A percentile compares a stretch with the other conserved stretches of the same genome.
These are phyloP conservation scores for Heterocephalus glaber DNA, from an alignment of 2,113 vertebrate species.

Conservation along the genomic window DNA sequence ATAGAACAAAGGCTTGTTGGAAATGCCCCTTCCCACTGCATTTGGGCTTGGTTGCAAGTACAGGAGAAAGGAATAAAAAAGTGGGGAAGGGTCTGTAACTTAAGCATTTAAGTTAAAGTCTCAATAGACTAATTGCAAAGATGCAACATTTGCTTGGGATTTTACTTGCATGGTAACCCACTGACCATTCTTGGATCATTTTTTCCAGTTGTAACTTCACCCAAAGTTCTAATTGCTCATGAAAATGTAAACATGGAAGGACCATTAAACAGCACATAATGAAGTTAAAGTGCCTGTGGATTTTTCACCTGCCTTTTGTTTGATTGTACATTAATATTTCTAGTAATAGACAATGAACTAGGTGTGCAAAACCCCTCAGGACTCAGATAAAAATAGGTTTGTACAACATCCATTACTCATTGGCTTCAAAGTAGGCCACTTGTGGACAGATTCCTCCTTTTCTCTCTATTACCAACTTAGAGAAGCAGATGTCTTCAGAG, in stretches of 20 bases:
- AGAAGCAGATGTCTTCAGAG: background rate
- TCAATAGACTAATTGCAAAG: background rate
- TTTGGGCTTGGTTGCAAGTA: background rate
- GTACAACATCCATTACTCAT: background rate
- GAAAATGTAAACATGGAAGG: background rate
- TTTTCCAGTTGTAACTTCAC: background rate
- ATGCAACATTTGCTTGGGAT: background rate
- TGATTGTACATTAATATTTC: background rate
- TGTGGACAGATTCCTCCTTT: background rate
- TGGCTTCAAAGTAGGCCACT: background rate
- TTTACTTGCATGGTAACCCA: background rate
- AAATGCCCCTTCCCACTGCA: background rate
- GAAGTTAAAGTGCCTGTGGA: background rate
- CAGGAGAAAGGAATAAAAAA: background rate
- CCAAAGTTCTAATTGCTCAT: slow-evolving; percentile 31
- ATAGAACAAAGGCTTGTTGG: background rate
- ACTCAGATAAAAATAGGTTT: background rate
- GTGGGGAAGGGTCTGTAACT: background rate
- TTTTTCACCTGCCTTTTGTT: background rate
- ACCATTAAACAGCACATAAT: background rate
- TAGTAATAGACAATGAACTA: background rate
- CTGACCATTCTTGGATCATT: background rate
- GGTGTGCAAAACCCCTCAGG: background rate
- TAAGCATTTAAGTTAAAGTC: background rate
- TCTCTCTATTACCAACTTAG: background rate